Evolutionary conservation across 2,113 vertebrate species (phyloP).

Genomic region (Puma concolor): DNA sequence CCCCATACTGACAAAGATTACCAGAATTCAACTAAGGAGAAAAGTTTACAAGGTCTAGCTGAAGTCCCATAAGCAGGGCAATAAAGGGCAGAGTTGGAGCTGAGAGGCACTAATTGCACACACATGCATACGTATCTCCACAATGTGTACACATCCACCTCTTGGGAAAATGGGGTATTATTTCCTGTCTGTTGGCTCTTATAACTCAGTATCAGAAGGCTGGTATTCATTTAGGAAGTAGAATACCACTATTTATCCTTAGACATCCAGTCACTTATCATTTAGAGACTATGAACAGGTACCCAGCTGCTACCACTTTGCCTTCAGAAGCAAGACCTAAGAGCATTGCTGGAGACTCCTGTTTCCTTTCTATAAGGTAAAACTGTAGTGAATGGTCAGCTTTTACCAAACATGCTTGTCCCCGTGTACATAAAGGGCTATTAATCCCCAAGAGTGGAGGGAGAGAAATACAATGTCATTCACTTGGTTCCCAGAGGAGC

Average conservation of each 20-base stretch:
- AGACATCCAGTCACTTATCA: not conserved
- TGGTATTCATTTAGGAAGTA: not conserved
- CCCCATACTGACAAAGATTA: not conserved
- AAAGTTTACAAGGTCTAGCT: not conserved
- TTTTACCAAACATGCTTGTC: not conserved
- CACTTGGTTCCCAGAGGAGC: not conserved
- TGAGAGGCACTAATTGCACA: not conserved
- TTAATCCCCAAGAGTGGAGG: not conserved
- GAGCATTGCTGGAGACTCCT: not conserved
- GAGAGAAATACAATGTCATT: not conserved
- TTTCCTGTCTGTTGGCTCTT: not conserved
- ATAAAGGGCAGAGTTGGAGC: not conserved
- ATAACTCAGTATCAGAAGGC: not conserved
- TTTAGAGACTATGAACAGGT: not conserved
- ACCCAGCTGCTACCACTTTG: not conserved
- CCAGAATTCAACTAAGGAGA: not conserved
- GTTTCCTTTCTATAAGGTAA: not conserved
- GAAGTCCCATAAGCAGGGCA: not conserved
- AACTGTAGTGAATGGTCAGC: not conserved
- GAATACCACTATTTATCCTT: not conserved
- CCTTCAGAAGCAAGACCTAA: not conserved
- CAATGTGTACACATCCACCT: not conserved
- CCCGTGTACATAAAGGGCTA: not conserved
- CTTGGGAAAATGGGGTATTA: not conserved
- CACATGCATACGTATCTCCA: not conserved